phyloP scores from a whole-genome alignment of 2,888 invertebrate genomes.

The Drosophila parthenogenetica region DNA sequence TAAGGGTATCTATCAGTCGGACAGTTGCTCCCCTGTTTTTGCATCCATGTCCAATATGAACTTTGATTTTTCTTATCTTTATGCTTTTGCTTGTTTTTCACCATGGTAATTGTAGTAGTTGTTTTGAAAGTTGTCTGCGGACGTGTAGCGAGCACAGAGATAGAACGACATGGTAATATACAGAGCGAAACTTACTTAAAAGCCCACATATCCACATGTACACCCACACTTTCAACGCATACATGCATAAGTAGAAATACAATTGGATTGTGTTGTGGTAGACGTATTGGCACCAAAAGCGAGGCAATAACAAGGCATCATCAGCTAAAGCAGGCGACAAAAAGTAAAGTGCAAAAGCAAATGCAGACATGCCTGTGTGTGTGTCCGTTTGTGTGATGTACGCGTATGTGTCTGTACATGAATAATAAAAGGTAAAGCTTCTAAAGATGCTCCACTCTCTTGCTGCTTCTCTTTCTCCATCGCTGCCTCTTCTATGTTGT shows the following conservation, averaged over 20 bases:
- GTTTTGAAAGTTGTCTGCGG: conserved; percentile 39
- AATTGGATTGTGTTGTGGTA: conserved; percentile 56
- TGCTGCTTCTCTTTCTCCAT: neutral
- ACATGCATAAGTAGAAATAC: conserved; percentile 24
- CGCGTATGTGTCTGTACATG: conserved; percentile 7
- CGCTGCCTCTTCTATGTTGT: conserved; percentile 36
- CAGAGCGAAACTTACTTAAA: conserved; percentile 35
- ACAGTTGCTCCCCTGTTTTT: neutral
- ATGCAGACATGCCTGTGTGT: conserved; percentile 8
- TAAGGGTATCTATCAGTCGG: neutral
- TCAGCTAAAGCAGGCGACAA: conserved; percentile 44
- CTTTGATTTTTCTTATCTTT: conserved; percentile 53
- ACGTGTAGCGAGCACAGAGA: conserved; percentile 13
- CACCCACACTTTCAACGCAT: neutral
- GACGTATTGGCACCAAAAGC: conserved; percentile 57
- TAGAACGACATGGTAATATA: conserved; percentile 16
- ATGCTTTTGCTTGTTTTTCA: conserved; percentile 45
- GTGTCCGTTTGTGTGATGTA: conserved; percentile 1
- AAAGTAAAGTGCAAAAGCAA: conserved; percentile 49
- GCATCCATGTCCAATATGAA: conserved; percentile 35
- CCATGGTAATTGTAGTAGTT: conserved; percentile 43
- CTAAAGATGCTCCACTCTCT: conserved; percentile 40
- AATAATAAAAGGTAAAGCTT: conserved; percentile 45
- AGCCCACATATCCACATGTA: conserved; percentile 23
- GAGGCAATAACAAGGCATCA: conserved; percentile 38